Evolutionary conservation across 1,140 invertebrate genomes (phyloP).

Genomic region (Amphibalanus amphitrite): DNA sequence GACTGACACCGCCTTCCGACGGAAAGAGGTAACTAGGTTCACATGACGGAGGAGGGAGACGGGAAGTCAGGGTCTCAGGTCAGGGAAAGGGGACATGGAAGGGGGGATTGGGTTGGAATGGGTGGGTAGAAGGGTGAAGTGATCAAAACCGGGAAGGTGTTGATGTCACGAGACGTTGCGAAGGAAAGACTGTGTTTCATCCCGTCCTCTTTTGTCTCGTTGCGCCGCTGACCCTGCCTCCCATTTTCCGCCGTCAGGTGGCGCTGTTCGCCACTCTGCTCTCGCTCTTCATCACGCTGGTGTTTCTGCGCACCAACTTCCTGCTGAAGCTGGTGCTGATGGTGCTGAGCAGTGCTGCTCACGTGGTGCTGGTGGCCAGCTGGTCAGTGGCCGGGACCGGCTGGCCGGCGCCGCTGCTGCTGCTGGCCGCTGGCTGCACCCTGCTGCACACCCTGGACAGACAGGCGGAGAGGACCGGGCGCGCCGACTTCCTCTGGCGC

Average conservation of each 20-base stretch:
- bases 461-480: constrained; percentile 66
- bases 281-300: constrained; percentile 31
- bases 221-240: too few species aligned
- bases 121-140: too few species aligned
- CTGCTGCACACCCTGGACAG: constrained; percentile 58
- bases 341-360: constrained; percentile 42
- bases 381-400: neutral
- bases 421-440: neutral
- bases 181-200: too few species aligned
- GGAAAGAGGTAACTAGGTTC: too few species aligned
- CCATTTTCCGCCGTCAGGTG: neutral
- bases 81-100: too few species aligned
- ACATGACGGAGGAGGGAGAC: too few species aligned
- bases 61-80: too few species aligned
- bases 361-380: constrained; percentile 35
- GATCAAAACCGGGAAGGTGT: too few species aligned
- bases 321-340: constrained; percentile 61
- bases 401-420: neutral
- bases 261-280: constrained; percentile 6
- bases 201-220: too few species aligned
- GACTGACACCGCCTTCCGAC: too few species aligned
- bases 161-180: too few species aligned
- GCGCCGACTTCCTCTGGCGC: constrained; percentile 83
- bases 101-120: too few species aligned
- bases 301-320: constrained; percentile 65